phyloP scores from a whole-genome alignment of 1,140 invertebrate genomes.

The Uloborus diversus region DNA sequence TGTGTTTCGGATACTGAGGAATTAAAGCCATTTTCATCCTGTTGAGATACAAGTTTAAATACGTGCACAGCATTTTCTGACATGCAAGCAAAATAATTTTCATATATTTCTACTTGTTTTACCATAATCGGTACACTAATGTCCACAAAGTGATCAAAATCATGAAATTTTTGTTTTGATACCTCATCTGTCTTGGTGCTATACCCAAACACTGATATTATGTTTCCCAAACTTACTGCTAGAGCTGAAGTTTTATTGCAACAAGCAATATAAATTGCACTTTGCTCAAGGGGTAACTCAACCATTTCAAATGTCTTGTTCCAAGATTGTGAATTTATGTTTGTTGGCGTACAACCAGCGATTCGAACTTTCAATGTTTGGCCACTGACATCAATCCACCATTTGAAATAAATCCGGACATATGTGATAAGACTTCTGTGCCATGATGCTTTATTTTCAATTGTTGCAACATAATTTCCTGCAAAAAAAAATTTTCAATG shows the following conservation, averaged over 20 bases:
- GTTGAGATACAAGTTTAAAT: conserved; percentile 61
- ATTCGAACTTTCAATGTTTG: conserved; percentile 76
- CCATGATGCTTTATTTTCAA: conserved; percentile 72
- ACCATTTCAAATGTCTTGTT: conserved; percentile 73
- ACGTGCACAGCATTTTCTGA: conserved; percentile 66
- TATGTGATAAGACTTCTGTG: conserved; percentile 70
- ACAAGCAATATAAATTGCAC: conserved; percentile 71
- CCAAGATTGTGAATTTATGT: conserved; percentile 67
- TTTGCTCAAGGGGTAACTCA: conserved; percentile 71
- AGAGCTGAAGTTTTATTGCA: conserved; percentile 74
- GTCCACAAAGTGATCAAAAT: conserved; percentile 71
- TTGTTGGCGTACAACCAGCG: conserved; percentile 74
- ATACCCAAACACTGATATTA: conserved; percentile 71
- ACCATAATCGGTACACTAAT: conserved; percentile 69
- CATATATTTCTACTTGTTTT: conserved; percentile 68
- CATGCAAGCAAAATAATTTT: conserved; percentile 72
- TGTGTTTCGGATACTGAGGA: neutral
- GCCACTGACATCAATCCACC: conserved; percentile 67
- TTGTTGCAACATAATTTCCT: conserved; percentile 72
- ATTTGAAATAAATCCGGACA: conserved; percentile 74
- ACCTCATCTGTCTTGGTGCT: conserved; percentile 72
- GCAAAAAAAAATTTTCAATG: conserved; percentile 59
- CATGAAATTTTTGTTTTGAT: conserved; percentile 73
- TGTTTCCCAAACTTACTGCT: conserved; percentile 69
- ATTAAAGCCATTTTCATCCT: neutral